These are phyloP conservation scores for Palythoa caribaeorum DNA, from an alignment of 92 coral and sea anemone genomes.

Conservation along the genomic window DNA sequence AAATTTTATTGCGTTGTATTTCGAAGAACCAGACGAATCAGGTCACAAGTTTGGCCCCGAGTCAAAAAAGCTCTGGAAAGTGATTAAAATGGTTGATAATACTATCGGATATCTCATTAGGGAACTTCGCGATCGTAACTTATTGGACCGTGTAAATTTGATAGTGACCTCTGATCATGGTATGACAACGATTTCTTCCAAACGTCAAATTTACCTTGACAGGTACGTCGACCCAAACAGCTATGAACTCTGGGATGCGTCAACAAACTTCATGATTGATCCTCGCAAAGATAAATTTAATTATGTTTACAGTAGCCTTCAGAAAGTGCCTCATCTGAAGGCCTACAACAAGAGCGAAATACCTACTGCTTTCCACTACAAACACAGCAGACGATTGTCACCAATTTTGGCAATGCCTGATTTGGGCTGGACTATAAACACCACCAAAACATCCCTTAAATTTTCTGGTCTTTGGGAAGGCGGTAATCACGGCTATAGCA, in stretches of 20 bases:
- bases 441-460: conserved; percentile 39
- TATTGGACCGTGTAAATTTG: conserved; percentile 77
- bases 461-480: conserved; percentile 29
- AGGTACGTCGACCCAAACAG: conserved; percentile 65
- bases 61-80: conserved; percentile 68
- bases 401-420: conserved; percentile 74
- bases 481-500: conserved; percentile 78
- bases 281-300: conserved; percentile 70
- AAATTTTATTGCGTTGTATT: conserved; percentile 86
- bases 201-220: conserved; percentile 70
- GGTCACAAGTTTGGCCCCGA: conserved; percentile 78
- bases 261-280: conserved; percentile 72
- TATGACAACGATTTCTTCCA: conserved; percentile 80
- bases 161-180: conserved; percentile 93
- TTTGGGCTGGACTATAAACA: conserved; percentile 89
- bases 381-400: conserved; percentile 73
- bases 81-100: conserved; percentile 68
- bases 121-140: conserved; percentile 48
- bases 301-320: conserved; percentile 63
- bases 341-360: conserved; percentile 79
- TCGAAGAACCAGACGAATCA: conserved; percentile 86
- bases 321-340: conserved; percentile 72
- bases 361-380: conserved; percentile 72
- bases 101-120: conserved; percentile 75
- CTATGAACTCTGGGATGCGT: conserved; percentile 87